Conservation (phyloP, 2,888 invertebrate genomes). For the Ceratothoa steindachneri region DNA sequence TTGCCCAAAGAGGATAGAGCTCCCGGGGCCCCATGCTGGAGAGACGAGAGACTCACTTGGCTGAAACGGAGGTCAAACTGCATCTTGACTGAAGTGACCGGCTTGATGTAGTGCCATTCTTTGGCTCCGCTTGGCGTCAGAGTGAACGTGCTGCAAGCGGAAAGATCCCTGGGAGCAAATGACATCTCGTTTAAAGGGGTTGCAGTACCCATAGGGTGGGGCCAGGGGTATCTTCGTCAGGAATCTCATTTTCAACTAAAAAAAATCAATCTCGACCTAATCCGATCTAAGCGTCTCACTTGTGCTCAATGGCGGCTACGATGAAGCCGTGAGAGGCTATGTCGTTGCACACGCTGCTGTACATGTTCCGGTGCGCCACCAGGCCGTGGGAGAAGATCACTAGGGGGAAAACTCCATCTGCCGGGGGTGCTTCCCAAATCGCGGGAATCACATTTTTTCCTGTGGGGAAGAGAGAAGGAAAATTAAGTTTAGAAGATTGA, state of each 20-base stretch:
- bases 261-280: too few relatives aligned
- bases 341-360: neutral
- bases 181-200: too few relatives aligned
- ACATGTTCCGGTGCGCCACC: neutral
- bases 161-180: constrained; percentile 50
- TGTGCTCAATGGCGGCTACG: neutral
- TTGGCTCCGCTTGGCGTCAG: constrained; percentile 26
- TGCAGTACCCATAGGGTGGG: too few relatives aligned
- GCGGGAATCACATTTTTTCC: neutral
- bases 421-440: neutral
- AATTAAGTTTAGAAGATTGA: too few relatives aligned
- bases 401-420: neutral
- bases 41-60: constrained; percentile 37
- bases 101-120: constrained; percentile 24
- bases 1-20: too few relatives aligned
- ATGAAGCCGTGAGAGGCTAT: constrained; percentile 3
- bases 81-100: constrained; percentile 19
- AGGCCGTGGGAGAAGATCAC: constrained; percentile 3
- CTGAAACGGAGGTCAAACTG: constrained; percentile 33
- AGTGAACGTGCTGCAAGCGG: constrained; percentile 55
- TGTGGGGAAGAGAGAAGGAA: neutral
- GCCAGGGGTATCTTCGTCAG: too few relatives aligned
- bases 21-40: too few relatives aligned
- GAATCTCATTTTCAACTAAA: too few relatives aligned
- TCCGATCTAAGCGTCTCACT: too few relatives aligned